Conservation (phyloP, 1,140 invertebrate genomes). For the Hylaeus volcanicus region DNA sequence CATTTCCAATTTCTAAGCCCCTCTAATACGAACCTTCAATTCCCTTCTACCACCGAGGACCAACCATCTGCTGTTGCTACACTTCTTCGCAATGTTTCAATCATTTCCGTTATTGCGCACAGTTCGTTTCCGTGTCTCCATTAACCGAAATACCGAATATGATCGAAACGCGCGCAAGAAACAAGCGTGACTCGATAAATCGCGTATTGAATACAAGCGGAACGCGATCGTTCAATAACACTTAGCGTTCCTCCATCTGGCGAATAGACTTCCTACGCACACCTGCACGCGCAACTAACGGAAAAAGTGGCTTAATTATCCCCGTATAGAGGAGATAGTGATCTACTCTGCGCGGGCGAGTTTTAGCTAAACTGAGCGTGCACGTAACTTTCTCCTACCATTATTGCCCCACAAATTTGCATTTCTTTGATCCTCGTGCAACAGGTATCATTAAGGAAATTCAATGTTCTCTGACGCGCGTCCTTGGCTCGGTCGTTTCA, state of each 20-base stretch:
- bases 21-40: no score
- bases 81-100: no score
- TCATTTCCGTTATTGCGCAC: no score
- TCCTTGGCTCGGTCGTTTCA: background rate
- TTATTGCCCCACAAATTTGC: slow-evolving; percentile 15
- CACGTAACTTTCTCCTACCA: slow-evolving; percentile 16
- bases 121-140: no score
- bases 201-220: background rate
- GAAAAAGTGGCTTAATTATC: slow-evolving; percentile 2
- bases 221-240: background rate
- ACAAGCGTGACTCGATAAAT: background rate
- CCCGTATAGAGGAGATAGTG: background rate
- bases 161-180: no score
- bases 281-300: background rate
- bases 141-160: no score
- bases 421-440: background rate
- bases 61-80: no score
- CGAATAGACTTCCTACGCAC: background rate
- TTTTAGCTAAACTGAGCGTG: background rate
- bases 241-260: background rate
- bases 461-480: background rate
- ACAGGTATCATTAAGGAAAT: background rate
- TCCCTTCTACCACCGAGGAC: no score
- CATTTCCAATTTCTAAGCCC: no score
- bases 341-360: background rate